Base-by-base conservation (phyloP, 2,888 invertebrate genomes). In the Psylliodes chrysocephalus region DNA sequence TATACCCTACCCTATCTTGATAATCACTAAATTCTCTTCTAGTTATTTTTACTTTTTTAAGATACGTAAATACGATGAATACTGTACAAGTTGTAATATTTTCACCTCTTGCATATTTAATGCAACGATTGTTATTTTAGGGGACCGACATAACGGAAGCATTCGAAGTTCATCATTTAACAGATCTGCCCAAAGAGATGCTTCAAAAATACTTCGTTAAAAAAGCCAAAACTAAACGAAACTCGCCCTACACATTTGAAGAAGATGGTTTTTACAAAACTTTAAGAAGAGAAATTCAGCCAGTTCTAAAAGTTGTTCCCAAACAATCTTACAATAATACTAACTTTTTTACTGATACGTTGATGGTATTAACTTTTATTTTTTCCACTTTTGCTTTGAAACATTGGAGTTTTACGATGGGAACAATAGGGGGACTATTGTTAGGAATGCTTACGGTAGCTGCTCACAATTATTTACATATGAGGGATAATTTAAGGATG, bases 61-160 rank as follows among this genome's bases (percentile, higher is more conserved):
- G n/a, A n/a, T n/a, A n/a, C n/a, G n/a, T n/a, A n/a, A n/a, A n/a
- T n/a, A n/a, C n/a, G n/a, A n/a, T n/a, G n/a, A n/a, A n/a, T n/a
- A n/a, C n/a, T n/a, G n/a, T n/a, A n/a, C n/a, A n/a, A n/a, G n/a
- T n/a, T n/a, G n/a, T n/a, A n/a, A n/a, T n/a, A n/a, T n/a, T n/a
- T n/a, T n/a, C n/a, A n/a, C n/a, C n/a, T n/a, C n/a, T n/a, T n/a
- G n/a, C n/a, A n/a, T n/a, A n/a, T n/a, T n/a, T n/a, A n/a, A n/a
- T n/a, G n/a, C n/a, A n/a, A n/a, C n/a, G n/a, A n/a, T n/a, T n/a
- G n/a, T n/a, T 12, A 46, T 70, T 71, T 49, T 86, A 90, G 86
- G 93, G 92, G 0, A 90, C 89, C 0, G 93, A 94, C 73, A 91
- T 93, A 62, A 93, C 93, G 0, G 93, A 93, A 82, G 88, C 89